Evolutionary conservation across 2,888 invertebrate species (phyloP).

Genomic region (Trisateles emortualis): DNA sequence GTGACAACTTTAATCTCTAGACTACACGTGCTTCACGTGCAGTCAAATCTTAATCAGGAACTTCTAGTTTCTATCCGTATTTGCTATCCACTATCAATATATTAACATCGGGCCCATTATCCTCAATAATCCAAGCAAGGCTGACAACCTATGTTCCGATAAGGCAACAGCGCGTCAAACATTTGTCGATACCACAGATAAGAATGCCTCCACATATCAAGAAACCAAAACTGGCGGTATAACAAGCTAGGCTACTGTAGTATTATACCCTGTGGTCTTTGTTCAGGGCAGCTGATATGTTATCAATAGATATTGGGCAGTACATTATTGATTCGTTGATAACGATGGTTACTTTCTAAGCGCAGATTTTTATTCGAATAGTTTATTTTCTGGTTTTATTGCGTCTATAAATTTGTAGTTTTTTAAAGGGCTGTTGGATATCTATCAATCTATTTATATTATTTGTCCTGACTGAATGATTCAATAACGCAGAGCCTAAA

Average conservation of each 20-base stretch:
- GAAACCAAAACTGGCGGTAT: conserved; percentile 31
- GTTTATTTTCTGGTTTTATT: conserved; percentile 41
- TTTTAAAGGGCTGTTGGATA: too few species aligned
- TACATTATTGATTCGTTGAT: conserved; percentile 82
- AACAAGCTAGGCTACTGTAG: conserved; percentile 55
- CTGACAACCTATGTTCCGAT: conserved; percentile 58
- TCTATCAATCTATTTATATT: too few species aligned
- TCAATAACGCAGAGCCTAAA: too few species aligned
- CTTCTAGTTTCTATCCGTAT: conserved; percentile 29
- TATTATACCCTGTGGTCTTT: conserved; percentile 64
- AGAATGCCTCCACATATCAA: conserved; percentile 39
- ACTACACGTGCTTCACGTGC: too few species aligned
- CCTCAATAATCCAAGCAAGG: conserved; percentile 66
- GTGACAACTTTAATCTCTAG: too few species aligned
- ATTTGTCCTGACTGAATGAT: too few species aligned
- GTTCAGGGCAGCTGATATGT: conserved; percentile 67
- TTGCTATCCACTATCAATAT: conserved; percentile 55
- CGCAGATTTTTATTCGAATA: conserved; percentile 72
- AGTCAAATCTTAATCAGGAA: too few species aligned
- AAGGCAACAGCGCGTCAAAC: conserved; percentile 54
- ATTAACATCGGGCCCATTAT: conserved; percentile 67
- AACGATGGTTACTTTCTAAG: conserved; percentile 67
- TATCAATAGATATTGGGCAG: conserved; percentile 71
- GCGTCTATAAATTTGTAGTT: conserved; percentile 13
- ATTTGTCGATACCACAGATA: conserved; percentile 61